A percentile compares a stretch with the other conserved stretches of the same genome.
Evolutionary conservation across 2,797 vertebrate species (phyloP).

Genomic region (Eidolon dupreanum): DNA sequence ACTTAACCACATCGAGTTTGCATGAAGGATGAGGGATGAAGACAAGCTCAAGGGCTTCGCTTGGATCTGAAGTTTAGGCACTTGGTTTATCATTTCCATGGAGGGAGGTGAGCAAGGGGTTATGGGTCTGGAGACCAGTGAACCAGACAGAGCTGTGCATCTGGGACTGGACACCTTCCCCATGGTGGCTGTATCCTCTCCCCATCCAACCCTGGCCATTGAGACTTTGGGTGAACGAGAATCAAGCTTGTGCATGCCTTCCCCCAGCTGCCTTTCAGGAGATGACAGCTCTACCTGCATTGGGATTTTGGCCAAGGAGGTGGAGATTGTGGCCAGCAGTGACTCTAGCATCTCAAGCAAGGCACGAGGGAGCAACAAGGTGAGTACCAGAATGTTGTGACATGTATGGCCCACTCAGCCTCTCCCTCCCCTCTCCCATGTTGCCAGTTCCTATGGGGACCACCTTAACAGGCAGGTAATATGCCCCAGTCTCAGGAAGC

Average conservation of each 20-base stretch:
- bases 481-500: not conserved
- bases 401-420: not conserved
- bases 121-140: not conserved
- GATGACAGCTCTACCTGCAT: constrained; percentile 94
- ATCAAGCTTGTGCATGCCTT: not conserved
- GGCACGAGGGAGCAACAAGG: constrained; percentile 97
- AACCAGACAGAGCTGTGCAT: not conserved
- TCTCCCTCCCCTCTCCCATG: not conserved
- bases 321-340: constrained; percentile 97
- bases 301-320: constrained; percentile 93
- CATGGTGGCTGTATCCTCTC: not conserved
- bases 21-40: not conserved
- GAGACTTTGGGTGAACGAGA: constrained; percentile 20
- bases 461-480: not conserved
- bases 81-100: constrained; percentile 36
- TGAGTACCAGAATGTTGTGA: constrained; percentile 73
- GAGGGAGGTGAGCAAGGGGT: not conserved
- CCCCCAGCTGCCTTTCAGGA: constrained; percentile 92
- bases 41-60: not conserved
- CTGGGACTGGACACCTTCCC: not conserved
- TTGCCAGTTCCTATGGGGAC: not conserved
- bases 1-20: not conserved
- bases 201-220: not conserved
- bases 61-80: not conserved
- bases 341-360: constrained; percentile 98